phyloP scores from a whole-genome alignment of 2,888 invertebrate species.

The Octonoba sinensis region DNA sequence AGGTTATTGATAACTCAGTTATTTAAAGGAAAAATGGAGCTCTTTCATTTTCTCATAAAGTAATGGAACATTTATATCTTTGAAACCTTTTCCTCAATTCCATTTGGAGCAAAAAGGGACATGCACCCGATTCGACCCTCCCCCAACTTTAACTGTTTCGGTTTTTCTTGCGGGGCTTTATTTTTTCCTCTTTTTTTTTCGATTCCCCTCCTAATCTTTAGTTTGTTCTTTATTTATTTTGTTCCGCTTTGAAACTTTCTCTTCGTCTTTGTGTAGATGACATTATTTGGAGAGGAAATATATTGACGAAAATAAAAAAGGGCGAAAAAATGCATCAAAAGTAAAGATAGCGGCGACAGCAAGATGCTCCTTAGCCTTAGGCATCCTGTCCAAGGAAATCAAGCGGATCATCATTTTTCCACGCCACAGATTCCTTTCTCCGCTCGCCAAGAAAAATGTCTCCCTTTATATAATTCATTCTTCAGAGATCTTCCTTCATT shows the following conservation, averaged over 20 bases:
- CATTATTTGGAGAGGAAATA: constrained; percentile 64
- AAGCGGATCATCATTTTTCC: constrained; percentile 64
- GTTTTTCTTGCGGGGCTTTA: constrained; percentile 61
- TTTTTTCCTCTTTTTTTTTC: constrained; percentile 13
- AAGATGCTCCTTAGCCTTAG: constrained; percentile 61
- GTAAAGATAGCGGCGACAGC: constrained; percentile 62
- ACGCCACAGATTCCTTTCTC: constrained; percentile 51
- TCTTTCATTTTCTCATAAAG: constrained; percentile 65
- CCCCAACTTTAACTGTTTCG: constrained; percentile 61
- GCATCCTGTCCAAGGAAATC: constrained; percentile 63
- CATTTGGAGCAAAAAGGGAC: constrained; percentile 62
- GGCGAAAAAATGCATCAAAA: constrained; percentile 50
- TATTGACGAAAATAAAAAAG: constrained; percentile 57
- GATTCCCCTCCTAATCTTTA: constrained; percentile 38
- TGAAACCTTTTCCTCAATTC: constrained; percentile 59
- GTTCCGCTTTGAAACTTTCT: constrained; percentile 63
- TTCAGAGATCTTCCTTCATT: constrained; percentile 19
- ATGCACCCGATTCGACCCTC: constrained; percentile 22
- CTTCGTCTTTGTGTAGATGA: constrained; percentile 65
- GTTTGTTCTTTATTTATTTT: constrained; percentile 63
- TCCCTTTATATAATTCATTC: constrained; percentile 56
- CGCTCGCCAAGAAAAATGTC: constrained; percentile 51
- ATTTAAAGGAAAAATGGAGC: constrained; percentile 57
- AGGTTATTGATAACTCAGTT: constrained; percentile 60
- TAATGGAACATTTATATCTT: constrained; percentile 64